phyloP scores from a whole-genome alignment of 1,140 invertebrate species.

The Bombus consobrinus region DNA sequence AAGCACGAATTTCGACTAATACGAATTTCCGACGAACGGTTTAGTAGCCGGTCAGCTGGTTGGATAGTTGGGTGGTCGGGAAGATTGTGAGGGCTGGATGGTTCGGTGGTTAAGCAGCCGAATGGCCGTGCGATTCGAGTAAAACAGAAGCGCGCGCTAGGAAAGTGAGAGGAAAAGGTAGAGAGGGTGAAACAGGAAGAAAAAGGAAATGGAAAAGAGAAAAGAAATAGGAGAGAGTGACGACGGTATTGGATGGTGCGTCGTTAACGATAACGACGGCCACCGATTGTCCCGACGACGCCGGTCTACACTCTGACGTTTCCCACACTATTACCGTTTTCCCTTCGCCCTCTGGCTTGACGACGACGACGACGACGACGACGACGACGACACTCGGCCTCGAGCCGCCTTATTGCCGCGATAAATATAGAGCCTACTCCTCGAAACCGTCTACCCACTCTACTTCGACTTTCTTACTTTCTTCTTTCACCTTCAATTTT shows the following conservation, averaged over 20 bases:
- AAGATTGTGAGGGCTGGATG: background rate
- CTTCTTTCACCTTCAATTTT: slow-evolving; percentile 31
- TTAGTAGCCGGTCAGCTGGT: background rate
- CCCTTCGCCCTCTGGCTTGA: slow-evolving; percentile 47
- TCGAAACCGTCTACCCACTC: slow-evolving; percentile 48
- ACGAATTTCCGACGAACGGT: background rate
- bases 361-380: background rate
- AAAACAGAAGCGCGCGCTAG: slow-evolving; percentile 40
- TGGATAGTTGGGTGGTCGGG: background rate
- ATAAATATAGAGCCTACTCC: slow-evolving; percentile 76
- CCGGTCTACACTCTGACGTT: slow-evolving; percentile 43
- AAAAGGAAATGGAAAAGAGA: slow-evolving; percentile 16
- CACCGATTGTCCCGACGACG: slow-evolving; percentile 75
- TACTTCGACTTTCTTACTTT: slow-evolving; percentile 18
- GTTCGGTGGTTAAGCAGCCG: slow-evolving; percentile 8
- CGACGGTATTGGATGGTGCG: slow-evolving; percentile 71
- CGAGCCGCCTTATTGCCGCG: slow-evolving; percentile 72
- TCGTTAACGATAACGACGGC: slow-evolving; percentile 78
- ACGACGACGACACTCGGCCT: slow-evolving; percentile 54
- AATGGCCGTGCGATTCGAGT: slow-evolving; percentile 28
- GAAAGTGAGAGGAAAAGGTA: slow-evolving; percentile 32
- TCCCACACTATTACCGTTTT: slow-evolving; percentile 22
- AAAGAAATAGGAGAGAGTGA: slow-evolving; percentile 53
- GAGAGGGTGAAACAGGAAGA: slow-evolving; percentile 15
- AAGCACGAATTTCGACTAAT: too few species aligned